Conservation (phyloP, 2,113 vertebrate species). For the Callipepla squamata region DNA sequence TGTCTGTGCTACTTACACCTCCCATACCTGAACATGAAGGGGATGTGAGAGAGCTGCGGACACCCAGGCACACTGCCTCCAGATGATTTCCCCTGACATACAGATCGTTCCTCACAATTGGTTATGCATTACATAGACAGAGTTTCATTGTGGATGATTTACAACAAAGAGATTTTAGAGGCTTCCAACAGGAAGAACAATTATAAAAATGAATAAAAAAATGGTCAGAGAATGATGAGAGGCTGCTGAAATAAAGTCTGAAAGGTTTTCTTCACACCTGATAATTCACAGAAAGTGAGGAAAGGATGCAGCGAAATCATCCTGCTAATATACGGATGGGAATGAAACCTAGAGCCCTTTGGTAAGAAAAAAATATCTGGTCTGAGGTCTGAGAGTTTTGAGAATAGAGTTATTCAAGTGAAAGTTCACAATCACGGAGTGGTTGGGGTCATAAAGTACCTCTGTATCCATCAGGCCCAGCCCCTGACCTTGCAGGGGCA, state of each 20-base stretch:
- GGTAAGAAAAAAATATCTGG: background rate
- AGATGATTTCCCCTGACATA: background rate
- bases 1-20: rapidly evolving
- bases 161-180: background rate
- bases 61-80: background rate
- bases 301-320: background rate
- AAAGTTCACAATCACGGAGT: background rate
- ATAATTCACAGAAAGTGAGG: background rate
- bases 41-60: rapidly evolving
- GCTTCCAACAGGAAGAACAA: background rate
- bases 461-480: background rate
- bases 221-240: background rate
- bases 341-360: background rate
- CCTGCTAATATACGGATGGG: background rate
- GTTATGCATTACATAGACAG: background rate
- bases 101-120: rapidly evolving
- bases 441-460: too few species aligned
- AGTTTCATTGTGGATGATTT: background rate
- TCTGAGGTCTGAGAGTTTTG: background rate
- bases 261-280: background rate
- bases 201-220: background rate
- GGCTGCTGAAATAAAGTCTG: background rate
- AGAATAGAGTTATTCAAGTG: background rate
- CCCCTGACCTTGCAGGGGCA: background rate
- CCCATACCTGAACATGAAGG: background rate